phyloP scores from a whole-genome alignment of 2,797 vertebrate genomes.

The Lepus oiostolus region DNA sequence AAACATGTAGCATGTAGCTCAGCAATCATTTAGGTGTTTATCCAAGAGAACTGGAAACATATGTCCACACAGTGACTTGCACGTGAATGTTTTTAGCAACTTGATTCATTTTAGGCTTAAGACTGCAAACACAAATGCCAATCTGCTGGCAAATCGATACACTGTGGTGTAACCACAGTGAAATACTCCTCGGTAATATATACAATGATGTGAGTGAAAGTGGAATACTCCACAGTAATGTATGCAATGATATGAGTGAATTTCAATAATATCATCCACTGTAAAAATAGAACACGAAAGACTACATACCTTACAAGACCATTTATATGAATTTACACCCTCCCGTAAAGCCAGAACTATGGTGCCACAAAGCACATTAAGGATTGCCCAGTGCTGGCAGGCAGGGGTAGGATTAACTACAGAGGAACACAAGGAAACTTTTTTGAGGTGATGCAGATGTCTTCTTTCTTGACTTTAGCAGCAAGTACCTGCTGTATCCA shows the following conservation, averaged over 20 bases:
- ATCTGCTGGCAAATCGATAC: background rate
- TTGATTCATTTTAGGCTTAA: conserved; percentile 15
- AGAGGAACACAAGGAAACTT: background rate
- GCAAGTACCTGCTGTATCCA: background rate
- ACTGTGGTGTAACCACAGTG: background rate
- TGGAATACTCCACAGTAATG: background rate
- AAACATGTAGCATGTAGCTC: background rate
- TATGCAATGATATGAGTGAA: background rate
- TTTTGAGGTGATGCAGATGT: background rate
- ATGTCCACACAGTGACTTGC: background rate
- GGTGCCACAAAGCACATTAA: background rate
- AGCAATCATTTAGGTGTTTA: background rate
- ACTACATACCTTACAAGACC: background rate
- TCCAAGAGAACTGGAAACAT: conserved; percentile 3
- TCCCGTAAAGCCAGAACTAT: background rate
- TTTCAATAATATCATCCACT: background rate
- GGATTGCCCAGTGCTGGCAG: background rate
- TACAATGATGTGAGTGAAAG: background rate
- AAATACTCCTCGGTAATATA: background rate
- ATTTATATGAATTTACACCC: background rate
- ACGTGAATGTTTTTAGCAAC: background rate
- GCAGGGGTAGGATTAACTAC: background rate
- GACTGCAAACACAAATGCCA: background rate
- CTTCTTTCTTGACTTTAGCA: background rate
- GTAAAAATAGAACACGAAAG: background rate